Percentiles rank a stretch among this genome's conserved stretches.
Conservation (phyloP, 2,888 invertebrate species). For the Platycheirus albimanus region DNA sequence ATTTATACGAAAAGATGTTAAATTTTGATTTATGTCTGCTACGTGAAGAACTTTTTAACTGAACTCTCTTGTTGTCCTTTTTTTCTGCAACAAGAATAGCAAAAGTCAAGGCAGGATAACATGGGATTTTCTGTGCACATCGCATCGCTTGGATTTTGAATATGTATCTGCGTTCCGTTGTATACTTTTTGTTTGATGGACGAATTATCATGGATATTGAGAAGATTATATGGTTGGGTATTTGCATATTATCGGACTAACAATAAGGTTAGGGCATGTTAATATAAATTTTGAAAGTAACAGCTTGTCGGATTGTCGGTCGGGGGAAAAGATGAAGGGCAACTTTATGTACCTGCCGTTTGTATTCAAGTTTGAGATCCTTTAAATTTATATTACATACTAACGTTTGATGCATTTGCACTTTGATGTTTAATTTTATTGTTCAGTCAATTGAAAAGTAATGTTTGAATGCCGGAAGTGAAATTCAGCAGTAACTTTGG, state of each 20-base stretch:
- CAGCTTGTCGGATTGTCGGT: too few relatives aligned
- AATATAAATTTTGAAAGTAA: conserved; percentile 11
- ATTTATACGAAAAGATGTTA: conserved; percentile 69
- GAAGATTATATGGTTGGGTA: conserved; percentile 49
- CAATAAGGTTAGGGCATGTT: conserved; percentile 5
- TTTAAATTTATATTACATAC: too few relatives aligned
- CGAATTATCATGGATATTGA: conserved; percentile 49
- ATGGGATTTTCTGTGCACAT: conserved; percentile 53
- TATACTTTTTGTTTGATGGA: conserved; percentile 6
- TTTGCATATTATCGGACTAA: conserved; percentile 42
- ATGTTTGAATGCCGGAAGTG: too few relatives aligned
- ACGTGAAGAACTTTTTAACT: conserved; percentile 66
- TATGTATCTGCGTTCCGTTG: conserved; percentile 8
- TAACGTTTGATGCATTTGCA: too few relatives aligned
- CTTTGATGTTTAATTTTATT: too few relatives aligned
- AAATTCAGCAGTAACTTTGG: too few relatives aligned
- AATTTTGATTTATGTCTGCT: conserved; percentile 73
- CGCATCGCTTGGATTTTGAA: conserved; percentile 9
- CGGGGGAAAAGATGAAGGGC: too few relatives aligned
- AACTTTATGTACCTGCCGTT: too few relatives aligned
- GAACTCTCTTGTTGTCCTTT: conserved; percentile 38
- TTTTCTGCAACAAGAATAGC: conserved; percentile 29
- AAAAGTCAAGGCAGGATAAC: conserved; percentile 63
- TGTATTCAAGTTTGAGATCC: too few relatives aligned
- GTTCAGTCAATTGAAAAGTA: too few relatives aligned